phyloP scores from a whole-genome alignment of 2,113 vertebrate species.

The Toxostoma redivivum region DNA sequence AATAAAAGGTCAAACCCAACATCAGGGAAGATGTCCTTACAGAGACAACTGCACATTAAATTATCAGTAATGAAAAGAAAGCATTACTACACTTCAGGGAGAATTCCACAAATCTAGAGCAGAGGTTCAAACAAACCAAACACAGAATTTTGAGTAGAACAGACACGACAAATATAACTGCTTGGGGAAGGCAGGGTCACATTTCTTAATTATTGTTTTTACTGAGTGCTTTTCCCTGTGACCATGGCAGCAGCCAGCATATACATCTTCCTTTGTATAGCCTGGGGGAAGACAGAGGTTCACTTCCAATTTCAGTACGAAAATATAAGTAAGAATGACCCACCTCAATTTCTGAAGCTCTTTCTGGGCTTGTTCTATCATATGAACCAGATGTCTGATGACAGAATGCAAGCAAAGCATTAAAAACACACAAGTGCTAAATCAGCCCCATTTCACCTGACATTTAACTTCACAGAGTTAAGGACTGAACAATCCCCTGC shows the following conservation, averaged over 20 bases:
- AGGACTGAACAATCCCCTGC: not conserved
- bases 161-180: not conserved
- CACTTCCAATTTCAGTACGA: not conserved
- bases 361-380: slow-evolving; percentile 97
- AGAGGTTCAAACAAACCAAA: not conserved
- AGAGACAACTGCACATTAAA: not conserved
- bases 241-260: not conserved
- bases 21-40: not conserved
- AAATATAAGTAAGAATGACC: not conserved
- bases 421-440: not conserved
- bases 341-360: slow-evolving; percentile 95
- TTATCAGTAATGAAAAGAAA: not conserved
- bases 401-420: not conserved
- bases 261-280: not conserved
- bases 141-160: not conserved
- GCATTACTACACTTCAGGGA: not conserved
- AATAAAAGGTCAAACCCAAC: not conserved
- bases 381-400: slow-evolving; percentile 88
- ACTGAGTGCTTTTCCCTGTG: not conserved
- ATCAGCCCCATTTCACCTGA: not conserved
- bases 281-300: not conserved
- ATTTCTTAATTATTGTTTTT: not conserved
- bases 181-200: not conserved
- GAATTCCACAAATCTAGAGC: not conserved
- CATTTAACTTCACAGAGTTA: not conserved